These are phyloP conservation scores for Drosophila falleni DNA, from an alignment of 2,888 invertebrate genomes.

Conservation along the genomic window DNA sequence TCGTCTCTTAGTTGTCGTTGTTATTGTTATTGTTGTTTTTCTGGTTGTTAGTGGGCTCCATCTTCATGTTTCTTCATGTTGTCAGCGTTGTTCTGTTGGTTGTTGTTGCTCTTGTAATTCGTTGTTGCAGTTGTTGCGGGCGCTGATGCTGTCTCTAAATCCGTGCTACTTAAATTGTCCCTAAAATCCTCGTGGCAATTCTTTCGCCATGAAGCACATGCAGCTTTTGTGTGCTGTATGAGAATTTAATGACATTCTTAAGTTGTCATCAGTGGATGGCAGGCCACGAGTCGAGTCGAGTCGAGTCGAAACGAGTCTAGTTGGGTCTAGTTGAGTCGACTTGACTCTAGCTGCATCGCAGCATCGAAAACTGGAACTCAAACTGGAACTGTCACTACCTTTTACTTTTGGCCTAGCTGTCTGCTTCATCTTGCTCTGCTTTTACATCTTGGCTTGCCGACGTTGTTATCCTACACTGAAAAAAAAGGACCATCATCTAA, in stretches of 20 bases:
- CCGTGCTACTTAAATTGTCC: slow-evolving; percentile 82
- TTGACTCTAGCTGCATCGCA: slow-evolving; percentile 10
- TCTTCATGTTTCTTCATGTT: slow-evolving; percentile 73
- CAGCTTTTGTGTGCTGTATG: slow-evolving; percentile 78
- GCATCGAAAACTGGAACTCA: slow-evolving; percentile 31
- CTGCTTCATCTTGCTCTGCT: slow-evolving; percentile 27
- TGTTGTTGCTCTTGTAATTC: slow-evolving; percentile 38
- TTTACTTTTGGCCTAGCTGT: slow-evolving; percentile 10
- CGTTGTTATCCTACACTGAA: slow-evolving; percentile 58
- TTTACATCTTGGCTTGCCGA: slow-evolving; percentile 15
- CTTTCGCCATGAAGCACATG: slow-evolving; percentile 77
- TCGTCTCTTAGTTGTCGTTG: slow-evolving; percentile 26
- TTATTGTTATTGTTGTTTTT: slow-evolving; percentile 51
- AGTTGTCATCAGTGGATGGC: slow-evolving; percentile 82
- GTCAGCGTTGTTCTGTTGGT: slow-evolving; percentile 51
- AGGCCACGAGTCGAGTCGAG: slow-evolving; percentile 41
- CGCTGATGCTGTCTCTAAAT: slow-evolving; percentile 75
- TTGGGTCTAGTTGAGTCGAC: slow-evolving; percentile 10
- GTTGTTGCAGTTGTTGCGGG: slow-evolving; percentile 42
- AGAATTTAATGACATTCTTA: slow-evolving; percentile 83
- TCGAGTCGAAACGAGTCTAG: slow-evolving; percentile 29
- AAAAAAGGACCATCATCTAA: too few species aligned
- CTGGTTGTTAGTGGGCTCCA: slow-evolving; percentile 54
- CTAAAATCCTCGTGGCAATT: slow-evolving; percentile 82
- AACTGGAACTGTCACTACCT: slow-evolving; percentile 44